Evolutionary conservation across 1,140 invertebrate species (phyloP), one percentile per base, ranked within the genome.

Genomic region (Paramacrobiotus metropolitanus): DNA sequence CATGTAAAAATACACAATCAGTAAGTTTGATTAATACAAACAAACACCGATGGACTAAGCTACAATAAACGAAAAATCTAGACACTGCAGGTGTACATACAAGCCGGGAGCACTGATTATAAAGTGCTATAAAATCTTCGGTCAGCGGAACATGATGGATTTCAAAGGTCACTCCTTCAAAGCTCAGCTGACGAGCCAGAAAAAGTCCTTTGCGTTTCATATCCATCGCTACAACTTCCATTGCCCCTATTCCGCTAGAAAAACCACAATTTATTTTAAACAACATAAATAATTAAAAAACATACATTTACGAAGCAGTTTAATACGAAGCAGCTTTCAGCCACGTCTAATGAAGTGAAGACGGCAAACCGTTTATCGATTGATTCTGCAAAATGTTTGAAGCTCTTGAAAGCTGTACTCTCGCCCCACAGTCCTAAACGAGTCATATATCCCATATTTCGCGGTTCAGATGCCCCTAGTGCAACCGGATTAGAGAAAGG

Each of bases 171-270:
- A 97, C 92, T 21, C 86, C 89, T 68, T 91, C 83, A 72, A 99
- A 99, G 70, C 91, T 96, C 2, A 99, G 78, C 73, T 99, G 95
- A 15, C 95, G 76, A 1, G 95, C 94, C 64, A 99, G 94, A 71
- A 99, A 99, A 83, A 95, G 92, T 62, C 95, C 94, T 64, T 93
- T 78, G 15, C 95, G 74, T 61, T 99, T 99, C 92, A 99, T 96
- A 73, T 99, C 95, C 92, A 98, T 98, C 0, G 95, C 95, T 34
- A 99, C 92, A 60, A 99, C 86, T 76, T 99, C 95, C 95, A 99
- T 99, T 64, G 92, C 94, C 61, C 94, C 95, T 34, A 98, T 92
- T 48, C 95, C 95, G 63, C 84, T 84, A n/a, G n/a, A n/a, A n/a
- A n/a, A n/a, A n/a, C n/a, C n/a, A n/a, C n/a, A n/a, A n/a, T n/a